These are phyloP conservation scores for Macquaria australasica DNA, from an alignment of 2,113 vertebrate species.

Conservation along the genomic window DNA sequence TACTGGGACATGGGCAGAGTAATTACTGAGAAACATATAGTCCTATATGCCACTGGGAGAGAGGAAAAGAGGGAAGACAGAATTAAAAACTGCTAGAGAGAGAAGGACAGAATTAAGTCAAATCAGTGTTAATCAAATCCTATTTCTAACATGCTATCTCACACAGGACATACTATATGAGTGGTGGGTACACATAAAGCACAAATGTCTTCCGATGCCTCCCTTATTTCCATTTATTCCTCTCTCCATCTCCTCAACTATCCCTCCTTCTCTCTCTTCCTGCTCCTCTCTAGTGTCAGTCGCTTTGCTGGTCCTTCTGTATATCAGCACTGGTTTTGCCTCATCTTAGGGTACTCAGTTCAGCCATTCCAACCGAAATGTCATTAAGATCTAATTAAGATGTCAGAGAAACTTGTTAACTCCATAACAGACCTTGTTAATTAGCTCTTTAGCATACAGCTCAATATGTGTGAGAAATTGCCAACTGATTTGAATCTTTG, in stretches of 20 bases:
- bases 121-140: conserved; percentile 60
- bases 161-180: conserved; percentile 18
- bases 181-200: background rate
- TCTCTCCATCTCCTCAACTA: conserved; percentile 17
- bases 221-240: conserved; percentile 31
- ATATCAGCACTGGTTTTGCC: conserved; percentile 56
- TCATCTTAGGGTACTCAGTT: conserved; percentile 63
- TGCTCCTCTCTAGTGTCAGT: conserved; percentile 23
- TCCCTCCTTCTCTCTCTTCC: background rate
- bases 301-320: background rate
- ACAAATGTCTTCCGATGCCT: conserved; percentile 14
- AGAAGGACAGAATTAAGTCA: conserved; percentile 19
- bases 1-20: conserved; percentile 63
- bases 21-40: conserved; percentile 73
- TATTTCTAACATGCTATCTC: conserved; percentile 36
- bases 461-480: conserved; percentile 73
- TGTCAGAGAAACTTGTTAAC: conserved; percentile 80
- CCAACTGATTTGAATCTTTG: conserved; percentile 66
- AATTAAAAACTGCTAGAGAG: conserved; percentile 16
- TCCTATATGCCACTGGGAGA: conserved; percentile 46
- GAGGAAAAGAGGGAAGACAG: conserved; percentile 15
- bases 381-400: conserved; percentile 89
- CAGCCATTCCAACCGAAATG: conserved; percentile 77
- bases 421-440: conserved; percentile 78
- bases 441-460: conserved; percentile 77